A percentile compares a stretch with the other conserved stretches of the same genome.
Conservation (phyloP, 2,797 vertebrate species). For the Phoxinus dragarum region DNA sequence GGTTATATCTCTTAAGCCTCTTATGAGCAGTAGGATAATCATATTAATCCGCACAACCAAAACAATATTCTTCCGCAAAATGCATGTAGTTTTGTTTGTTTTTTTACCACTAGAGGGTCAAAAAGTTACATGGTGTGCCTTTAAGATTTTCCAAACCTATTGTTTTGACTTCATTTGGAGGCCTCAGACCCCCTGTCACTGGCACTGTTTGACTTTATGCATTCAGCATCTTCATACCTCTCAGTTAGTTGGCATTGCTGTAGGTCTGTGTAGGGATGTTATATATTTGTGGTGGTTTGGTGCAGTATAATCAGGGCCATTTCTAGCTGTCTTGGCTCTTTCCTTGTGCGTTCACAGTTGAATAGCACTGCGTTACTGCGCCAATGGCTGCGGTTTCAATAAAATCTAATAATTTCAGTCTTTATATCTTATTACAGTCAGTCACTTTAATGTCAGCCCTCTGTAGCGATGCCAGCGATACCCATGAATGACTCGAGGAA, state of each 20-base stretch:
- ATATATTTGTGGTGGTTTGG: conserved; percentile 32
- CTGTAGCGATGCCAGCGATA: conserved; percentile 74
- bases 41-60: neutral
- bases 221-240: conserved; percentile 4
- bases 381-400: conserved; percentile 73
- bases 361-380: conserved; percentile 67
- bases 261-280: conserved; percentile 36
- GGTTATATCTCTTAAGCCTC: neutral
- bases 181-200: neutral
- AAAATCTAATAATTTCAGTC: conserved; percentile 80
- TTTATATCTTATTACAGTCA: conserved; percentile 80
- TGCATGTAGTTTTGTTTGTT: no score
- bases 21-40: neutral
- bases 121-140: neutral
- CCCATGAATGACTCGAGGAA: conserved; percentile 68
- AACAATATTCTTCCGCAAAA: neutral
- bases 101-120: neutral
- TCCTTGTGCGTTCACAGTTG: conserved; percentile 67
- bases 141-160: neutral
- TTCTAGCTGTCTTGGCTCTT: conserved; percentile 59
- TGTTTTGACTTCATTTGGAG: neutral
- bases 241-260: conserved; percentile 18
- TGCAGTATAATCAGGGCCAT: conserved; percentile 69
- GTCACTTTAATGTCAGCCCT: conserved; percentile 78
- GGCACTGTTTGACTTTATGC: neutral